These are phyloP conservation scores for Onychomys torridus DNA, from an alignment of 2,797 vertebrate genomes.

Conservation along the genomic window DNA sequence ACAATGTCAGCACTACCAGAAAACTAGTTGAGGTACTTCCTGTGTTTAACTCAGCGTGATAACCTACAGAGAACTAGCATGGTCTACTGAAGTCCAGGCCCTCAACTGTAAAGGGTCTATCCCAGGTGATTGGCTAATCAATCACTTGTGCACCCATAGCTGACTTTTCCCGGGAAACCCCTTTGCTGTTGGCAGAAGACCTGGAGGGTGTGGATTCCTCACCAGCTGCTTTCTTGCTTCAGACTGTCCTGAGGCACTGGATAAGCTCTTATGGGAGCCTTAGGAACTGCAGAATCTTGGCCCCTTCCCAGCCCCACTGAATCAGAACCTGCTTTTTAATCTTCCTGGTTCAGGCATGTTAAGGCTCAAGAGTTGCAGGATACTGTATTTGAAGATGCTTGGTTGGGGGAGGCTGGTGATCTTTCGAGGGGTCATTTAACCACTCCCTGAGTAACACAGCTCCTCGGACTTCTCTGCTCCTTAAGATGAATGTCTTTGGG, in stretches of 20 bases:
- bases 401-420: background rate
- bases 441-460: background rate
- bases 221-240: background rate
- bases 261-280: background rate
- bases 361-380: background rate
- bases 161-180: background rate
- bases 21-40: background rate
- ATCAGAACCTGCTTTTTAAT: background rate
- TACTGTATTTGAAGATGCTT: background rate
- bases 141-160: background rate
- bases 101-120: background rate
- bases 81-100: background rate
- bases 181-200: background rate
- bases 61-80: background rate
- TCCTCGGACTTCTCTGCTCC: background rate
- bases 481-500: background rate
- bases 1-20: background rate
- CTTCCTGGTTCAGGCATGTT: background rate
- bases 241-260: background rate
- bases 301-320: background rate
- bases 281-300: background rate
- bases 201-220: background rate
- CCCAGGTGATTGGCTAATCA: background rate
- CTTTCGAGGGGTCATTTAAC: background rate
- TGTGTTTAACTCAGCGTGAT: background rate